Conservation (phyloP, 1,140 invertebrate genomes). For the Papilio aristodemus region DNA sequence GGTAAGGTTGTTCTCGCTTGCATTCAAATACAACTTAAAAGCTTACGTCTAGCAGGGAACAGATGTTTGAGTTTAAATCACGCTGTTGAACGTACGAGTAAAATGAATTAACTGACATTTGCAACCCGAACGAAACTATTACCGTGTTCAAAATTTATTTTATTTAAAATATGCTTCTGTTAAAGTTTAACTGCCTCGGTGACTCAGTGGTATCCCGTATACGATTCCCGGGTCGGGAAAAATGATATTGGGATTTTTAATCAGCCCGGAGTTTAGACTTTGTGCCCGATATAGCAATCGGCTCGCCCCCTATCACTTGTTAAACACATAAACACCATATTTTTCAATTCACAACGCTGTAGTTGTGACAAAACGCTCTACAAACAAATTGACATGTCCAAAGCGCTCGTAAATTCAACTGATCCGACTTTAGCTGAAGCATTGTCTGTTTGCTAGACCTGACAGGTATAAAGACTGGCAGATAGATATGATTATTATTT, state of each 20-base stretch:
- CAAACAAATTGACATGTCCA: neutral
- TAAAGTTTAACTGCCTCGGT: no score
- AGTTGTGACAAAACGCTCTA: neutral
- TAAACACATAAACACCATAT: neutral
- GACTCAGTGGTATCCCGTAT: no score
- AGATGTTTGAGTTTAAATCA: slow-evolving; percentile 7
- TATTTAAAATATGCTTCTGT: neutral
- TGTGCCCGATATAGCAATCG: no score
- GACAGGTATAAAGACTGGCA: neutral
- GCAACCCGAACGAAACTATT: neutral
- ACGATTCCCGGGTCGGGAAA: no score
- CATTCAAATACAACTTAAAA: slow-evolving; percentile 4
- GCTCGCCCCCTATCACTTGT: no score
- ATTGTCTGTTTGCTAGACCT: neutral
- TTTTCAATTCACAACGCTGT: neutral
- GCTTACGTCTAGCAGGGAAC: neutral
- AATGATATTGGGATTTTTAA: no score
- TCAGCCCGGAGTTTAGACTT: no score
- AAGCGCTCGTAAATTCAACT: neutral
- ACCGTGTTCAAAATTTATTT: neutral
- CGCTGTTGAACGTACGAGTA: neutral
- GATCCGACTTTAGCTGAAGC: slow-evolving; percentile 5
- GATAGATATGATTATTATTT: slow-evolving; percentile 6
- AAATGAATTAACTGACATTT: slow-evolving; percentile 15
- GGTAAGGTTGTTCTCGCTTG: neutral